Percentiles rank a stretch among this genome's conserved stretches.
Evolutionary conservation across 2,888 invertebrate genomes (phyloP).

Genomic region (Tryphoninae sp.): DNA sequence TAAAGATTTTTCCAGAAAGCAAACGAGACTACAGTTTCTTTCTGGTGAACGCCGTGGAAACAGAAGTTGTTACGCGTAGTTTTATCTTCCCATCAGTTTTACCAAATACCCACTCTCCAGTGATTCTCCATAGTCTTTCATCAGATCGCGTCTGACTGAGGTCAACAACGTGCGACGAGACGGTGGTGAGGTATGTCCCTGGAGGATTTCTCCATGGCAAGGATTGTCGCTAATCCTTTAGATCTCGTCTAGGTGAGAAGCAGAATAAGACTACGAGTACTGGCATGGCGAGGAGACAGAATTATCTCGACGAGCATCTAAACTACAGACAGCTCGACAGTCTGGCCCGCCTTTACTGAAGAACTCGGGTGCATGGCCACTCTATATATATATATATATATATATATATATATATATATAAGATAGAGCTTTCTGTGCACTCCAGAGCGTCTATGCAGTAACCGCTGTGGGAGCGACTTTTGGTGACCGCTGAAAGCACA

Average conservation of each 20-base stretch:
- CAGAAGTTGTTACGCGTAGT: background rate
- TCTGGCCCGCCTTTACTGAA: background rate
- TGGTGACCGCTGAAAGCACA: conserved; percentile 54
- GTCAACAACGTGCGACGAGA: background rate
- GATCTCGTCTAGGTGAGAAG: conserved; percentile 25
- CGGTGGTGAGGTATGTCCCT: background rate
- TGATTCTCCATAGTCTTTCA: conserved; percentile 32
- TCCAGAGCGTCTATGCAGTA: conserved; percentile 19
- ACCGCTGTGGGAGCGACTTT: conserved; percentile 33
- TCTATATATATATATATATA: conserved; percentile 3
- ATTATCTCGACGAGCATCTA: conserved; percentile 9
- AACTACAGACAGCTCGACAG: conserved; percentile 9
- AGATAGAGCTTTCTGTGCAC: background rate
- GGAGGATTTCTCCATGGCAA: conserved; percentile 14
- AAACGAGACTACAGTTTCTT: background rate
- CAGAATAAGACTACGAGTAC: background rate
- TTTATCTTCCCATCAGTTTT: conserved; percentile 35
- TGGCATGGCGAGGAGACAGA: conserved; percentile 9
- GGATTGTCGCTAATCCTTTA: conserved; percentile 27
- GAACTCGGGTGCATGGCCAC: background rate
- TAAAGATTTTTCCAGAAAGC: background rate
- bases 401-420: conserved; percentile 2
- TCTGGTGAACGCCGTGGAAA: conserved; percentile 5
- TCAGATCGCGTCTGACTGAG: conserved; percentile 8
- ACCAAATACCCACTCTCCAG: conserved; percentile 44